These are phyloP conservation scores for Fukomys damarensis DNA, from an alignment of 2,113 vertebrate species.

Conservation along the genomic window DNA sequence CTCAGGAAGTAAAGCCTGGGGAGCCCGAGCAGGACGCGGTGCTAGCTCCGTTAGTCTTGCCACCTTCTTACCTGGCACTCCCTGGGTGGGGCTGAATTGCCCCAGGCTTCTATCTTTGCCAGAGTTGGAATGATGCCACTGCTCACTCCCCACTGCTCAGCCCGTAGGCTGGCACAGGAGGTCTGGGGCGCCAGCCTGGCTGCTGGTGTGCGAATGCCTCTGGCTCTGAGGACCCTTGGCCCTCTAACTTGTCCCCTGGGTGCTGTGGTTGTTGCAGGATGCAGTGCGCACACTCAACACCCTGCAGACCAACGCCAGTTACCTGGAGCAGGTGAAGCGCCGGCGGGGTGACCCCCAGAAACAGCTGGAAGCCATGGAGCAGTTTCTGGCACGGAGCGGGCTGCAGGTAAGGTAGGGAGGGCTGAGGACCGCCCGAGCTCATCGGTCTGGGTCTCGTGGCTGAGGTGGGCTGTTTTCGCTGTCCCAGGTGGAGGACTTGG, in stretches of 20 bases:
- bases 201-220: neutral
- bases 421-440: rapidly evolving
- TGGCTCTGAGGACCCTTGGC: neutral
- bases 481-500: constrained; percentile 92
- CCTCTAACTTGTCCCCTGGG: neutral
- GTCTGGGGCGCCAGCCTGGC: neutral
- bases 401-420: constrained; percentile 86
- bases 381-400: constrained; percentile 90
- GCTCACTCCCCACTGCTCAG: neutral
- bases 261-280: constrained; percentile 87
- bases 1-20: neutral
- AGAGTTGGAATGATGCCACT: constrained; percentile 19
- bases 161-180: neutral
- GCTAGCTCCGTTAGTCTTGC: neutral
- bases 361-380: constrained; percentile 93
- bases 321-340: constrained; percentile 91
- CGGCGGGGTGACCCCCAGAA: constrained; percentile 87
- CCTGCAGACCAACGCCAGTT: constrained; percentile 94
- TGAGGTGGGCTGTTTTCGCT: constrained; percentile 49
- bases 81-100: constrained; percentile 37
- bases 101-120: neutral
- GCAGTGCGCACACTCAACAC: constrained; percentile 95
- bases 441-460: neutral
- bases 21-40: neutral
- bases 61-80: neutral